A percentile compares a stretch with the other conserved stretches of the same genome.
phyloP scores from a whole-genome alignment of 2,888 invertebrate genomes.

The Ectemnius lituratus region DNA sequence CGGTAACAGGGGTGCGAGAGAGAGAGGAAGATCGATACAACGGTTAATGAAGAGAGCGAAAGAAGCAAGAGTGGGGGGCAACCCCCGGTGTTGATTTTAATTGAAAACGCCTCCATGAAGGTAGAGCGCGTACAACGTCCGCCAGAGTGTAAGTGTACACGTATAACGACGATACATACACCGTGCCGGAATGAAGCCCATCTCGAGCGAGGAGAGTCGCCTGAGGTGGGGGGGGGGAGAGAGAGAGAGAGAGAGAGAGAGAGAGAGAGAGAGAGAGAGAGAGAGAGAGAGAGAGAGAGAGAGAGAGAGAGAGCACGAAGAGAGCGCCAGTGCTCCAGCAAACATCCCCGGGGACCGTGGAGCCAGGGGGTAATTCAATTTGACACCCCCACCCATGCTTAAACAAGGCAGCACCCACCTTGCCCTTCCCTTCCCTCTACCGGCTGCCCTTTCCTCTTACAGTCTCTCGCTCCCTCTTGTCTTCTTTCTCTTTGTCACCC shows the following conservation, averaged over 20 bases:
- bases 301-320: slow-evolving; percentile 35
- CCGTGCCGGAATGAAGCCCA: slow-evolving; percentile 45
- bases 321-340: slow-evolving; percentile 68
- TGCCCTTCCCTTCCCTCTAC: slow-evolving; percentile 46
- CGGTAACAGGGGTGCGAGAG: slow-evolving; percentile 15
- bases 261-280: too few species aligned
- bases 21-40: slow-evolving; percentile 14
- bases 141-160: slow-evolving; percentile 31
- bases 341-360: slow-evolving; percentile 71
- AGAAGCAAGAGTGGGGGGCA: slow-evolving; percentile 38
- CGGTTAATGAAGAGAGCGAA: slow-evolving; percentile 14
- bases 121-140: slow-evolving; percentile 49
- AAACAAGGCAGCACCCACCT: slow-evolving; percentile 74
- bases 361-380: slow-evolving; percentile 77
- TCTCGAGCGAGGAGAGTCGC: slow-evolving; percentile 42
- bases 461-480: slow-evolving; percentile 28
- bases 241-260: too few species aligned
- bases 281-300: slow-evolving; percentile 32
- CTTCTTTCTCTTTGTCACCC: slow-evolving; percentile 24
- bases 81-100: slow-evolving; percentile 71
- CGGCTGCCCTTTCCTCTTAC: slow-evolving; percentile 16
- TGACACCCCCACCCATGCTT: slow-evolving; percentile 77
- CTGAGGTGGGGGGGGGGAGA: slow-evolving; percentile 53
- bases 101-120: slow-evolving; percentile 73
- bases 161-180: slow-evolving; percentile 30